Percentiles rank a stretch among this genome's conserved stretches.
Conservation (phyloP, 2,113 vertebrate genomes). For the Eudyptes chrysolophus region DNA sequence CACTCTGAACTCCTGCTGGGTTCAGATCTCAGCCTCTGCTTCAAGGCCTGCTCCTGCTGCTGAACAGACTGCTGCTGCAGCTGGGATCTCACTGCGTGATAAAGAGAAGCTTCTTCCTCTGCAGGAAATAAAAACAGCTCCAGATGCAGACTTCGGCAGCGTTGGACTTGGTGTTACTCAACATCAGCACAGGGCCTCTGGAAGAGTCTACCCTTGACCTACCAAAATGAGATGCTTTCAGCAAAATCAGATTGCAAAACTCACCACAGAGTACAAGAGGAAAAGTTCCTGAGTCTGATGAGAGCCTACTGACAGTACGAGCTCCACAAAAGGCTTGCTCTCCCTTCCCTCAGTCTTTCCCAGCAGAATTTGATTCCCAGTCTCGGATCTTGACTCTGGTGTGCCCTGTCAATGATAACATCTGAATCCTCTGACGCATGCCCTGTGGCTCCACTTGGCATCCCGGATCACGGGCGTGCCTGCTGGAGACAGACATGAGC, state of each 20-base stretch:
- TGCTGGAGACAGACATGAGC: constrained; percentile 34
- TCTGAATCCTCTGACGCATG: not conserved
- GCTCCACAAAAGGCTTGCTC: not conserved
- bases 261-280: not conserved
- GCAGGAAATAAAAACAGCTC: not conserved
- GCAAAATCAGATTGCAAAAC: constrained; percentile 21
- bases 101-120: not conserved
- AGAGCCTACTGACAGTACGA: not conserved
- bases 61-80: not conserved
- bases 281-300: not conserved
- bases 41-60: not conserved
- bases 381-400: not conserved
- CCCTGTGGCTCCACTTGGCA: not conserved
- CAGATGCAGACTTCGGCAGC: not conserved
- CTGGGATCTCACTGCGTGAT: not conserved
- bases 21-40: not conserved
- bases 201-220: not conserved
- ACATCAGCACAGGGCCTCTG: not conserved
- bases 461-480: not conserved
- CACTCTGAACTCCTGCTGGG: not conserved
- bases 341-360: not conserved
- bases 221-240: not conserved
- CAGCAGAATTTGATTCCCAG: not conserved
- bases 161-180: not conserved
- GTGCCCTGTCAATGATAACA: not conserved